Conservation (phyloP, 2,888 invertebrate species). For the Colletes collaris region DNA sequence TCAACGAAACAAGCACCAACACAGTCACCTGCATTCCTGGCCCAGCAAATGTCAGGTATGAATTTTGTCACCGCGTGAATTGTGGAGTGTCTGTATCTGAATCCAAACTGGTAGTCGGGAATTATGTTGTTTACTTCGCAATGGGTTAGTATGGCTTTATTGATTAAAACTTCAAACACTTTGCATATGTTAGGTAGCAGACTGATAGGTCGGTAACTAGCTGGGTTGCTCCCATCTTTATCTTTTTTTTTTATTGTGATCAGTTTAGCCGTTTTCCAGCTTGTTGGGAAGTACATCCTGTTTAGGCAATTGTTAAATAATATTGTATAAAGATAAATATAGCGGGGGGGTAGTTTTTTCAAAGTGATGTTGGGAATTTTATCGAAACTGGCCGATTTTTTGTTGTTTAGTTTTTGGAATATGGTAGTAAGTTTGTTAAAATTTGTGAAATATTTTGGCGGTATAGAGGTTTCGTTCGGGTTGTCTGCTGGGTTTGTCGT, state of each 20-base stretch:
- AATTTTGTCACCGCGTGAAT: neutral
- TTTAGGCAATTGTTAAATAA: slow-evolving; percentile 64
- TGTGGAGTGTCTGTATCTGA: slow-evolving; percentile 39
- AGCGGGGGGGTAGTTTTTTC: neutral
- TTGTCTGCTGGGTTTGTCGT: neutral
- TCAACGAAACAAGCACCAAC: no score
- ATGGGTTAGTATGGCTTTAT: no score
- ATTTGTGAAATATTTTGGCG: neutral
- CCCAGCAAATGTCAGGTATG: slow-evolving; percentile 16
- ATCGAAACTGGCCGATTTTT: slow-evolving; percentile 53
- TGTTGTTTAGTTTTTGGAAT: slow-evolving; percentile 26
- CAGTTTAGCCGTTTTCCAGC: slow-evolving; percentile 64
- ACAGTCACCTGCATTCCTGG: neutral
- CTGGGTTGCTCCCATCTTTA: slow-evolving; percentile 23
- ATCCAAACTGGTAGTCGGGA: slow-evolving; percentile 24
- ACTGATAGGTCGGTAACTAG: no score
- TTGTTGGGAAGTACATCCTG: slow-evolving; percentile 66
- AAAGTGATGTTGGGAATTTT: slow-evolving; percentile 36
- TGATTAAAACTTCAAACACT: no score
- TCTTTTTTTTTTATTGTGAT: slow-evolving; percentile 51
- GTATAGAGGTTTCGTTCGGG: neutral
- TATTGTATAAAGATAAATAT: slow-evolving; percentile 15
- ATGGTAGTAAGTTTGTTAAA: neutral
- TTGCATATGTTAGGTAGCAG: no score
- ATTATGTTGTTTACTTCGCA: no score